Evolutionary conservation across 2,113 vertebrate genomes (phyloP).

Genomic region (Ptilonorhynchus violaceus): DNA sequence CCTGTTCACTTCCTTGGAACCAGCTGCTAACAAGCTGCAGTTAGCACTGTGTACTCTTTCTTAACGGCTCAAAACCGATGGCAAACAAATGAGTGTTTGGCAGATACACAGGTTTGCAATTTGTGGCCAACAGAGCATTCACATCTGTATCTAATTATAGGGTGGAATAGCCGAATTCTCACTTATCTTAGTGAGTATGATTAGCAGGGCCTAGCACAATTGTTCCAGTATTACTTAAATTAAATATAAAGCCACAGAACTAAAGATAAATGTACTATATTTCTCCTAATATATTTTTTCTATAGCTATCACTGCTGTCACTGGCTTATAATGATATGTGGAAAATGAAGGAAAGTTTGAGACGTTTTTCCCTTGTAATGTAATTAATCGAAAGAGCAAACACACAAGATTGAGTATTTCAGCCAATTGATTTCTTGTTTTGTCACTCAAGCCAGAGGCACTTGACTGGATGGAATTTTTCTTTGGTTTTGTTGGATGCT

Average conservation of each 20-base stretch:
- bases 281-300: not conserved
- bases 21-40: not conserved
- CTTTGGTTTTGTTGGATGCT: not conserved
- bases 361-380: not conserved
- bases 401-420: not conserved
- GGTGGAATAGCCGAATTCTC: not conserved
- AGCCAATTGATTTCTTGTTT: not conserved
- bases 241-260: not conserved
- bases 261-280: not conserved
- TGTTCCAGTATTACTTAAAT: not conserved
- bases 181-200: not conserved
- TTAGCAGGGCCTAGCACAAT: not conserved
- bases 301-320: not conserved
- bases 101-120: not conserved
- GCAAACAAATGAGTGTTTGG: not conserved
- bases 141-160: not conserved
- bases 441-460: not conserved
- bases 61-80: not conserved
- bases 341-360: not conserved
- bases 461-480: not conserved
- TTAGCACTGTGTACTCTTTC: not conserved
- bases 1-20: not conserved
- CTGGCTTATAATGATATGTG: not conserved
- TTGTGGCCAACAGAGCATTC: not conserved
- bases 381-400: constrained; percentile 8